Evolutionary conservation across 1,140 invertebrate genomes (phyloP), one percentile per base, ranked within the genome.

Genomic region (Nasonia longicornis): DNA sequence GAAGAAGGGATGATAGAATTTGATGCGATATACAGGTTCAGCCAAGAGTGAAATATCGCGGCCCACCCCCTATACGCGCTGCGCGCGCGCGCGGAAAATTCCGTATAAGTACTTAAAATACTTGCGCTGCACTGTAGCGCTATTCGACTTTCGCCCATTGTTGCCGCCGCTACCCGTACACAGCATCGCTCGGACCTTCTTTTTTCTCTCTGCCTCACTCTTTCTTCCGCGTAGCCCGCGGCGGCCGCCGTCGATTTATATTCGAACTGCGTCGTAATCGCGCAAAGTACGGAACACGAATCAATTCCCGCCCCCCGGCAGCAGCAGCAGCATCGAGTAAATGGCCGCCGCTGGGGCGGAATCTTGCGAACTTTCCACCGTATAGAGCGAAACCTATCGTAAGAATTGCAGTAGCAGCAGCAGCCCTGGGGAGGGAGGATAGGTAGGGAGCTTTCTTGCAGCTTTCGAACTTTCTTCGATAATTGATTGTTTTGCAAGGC

Each of bases 401-500:
- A 84, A 84, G 84, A 84, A 85, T 80, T 67, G 35, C 58, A 22
- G 12, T 72, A 78, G 52, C 16, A 58, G 52, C 16, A 20, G 20
- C 20, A 6, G 52, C 52, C 52, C 16, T n/a, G 14, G 78, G 79
- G 71, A 72, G 20, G 14, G 66, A 79, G 66, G 82, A 83, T 80
- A 81, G 79, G 83, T 77, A 75, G 83, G 82, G 81, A 82, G 81
- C 76, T 82, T 85, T 83, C 84, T 74, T 22, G 79, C 83, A 85
- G 84, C 86, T 85, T 86, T 83, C 83, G 85, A 89, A 86, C 86
- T 89, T 89, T 88, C 83, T 85, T 85, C 86, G 87, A 87, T 89
- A 90, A 90, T 88, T 89, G 88, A 89, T 90, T 89, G 87, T 90
- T 88, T 89, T 87, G 85, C 86, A 86, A 88, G 86, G 81, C 85